phyloP scores from a whole-genome alignment of 2,888 invertebrate genomes.

The Cephus sareptanus region DNA sequence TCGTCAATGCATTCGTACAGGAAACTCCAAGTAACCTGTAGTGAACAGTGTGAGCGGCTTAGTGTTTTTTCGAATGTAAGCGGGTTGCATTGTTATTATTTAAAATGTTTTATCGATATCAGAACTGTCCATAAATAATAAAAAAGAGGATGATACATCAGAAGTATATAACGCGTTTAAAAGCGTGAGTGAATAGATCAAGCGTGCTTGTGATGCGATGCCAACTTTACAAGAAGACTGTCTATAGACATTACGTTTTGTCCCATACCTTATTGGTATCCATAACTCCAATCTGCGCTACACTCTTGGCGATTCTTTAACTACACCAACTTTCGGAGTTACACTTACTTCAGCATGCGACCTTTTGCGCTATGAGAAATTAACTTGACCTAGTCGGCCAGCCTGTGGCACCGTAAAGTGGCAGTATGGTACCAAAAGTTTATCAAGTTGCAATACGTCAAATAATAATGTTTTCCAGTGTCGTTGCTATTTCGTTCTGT shows the following conservation, averaged over 20 bases:
- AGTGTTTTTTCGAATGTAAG: slow-evolving; percentile 27
- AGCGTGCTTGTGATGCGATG: not conserved
- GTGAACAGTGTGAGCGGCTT: slow-evolving; percentile 24
- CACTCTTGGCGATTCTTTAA: not conserved
- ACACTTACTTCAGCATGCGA: too few relatives aligned
- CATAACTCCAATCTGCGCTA: not conserved
- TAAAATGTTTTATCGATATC: slow-evolving; percentile 39
- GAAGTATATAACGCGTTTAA: slow-evolving; percentile 20
- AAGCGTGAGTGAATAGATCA: slow-evolving; percentile 32
- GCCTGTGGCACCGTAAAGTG: too few relatives aligned
- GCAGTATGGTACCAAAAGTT: too few relatives aligned
- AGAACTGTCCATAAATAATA: slow-evolving; percentile 36
- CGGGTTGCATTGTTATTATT: slow-evolving; percentile 40
- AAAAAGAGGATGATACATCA: slow-evolving; percentile 18
- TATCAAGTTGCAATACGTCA: too few relatives aligned
- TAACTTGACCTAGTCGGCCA: too few relatives aligned
- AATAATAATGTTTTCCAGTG: too few relatives aligned
- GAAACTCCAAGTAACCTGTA: slow-evolving; percentile 37
- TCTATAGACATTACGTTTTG: not conserved
- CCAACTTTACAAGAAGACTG: not conserved
- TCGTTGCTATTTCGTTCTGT: too few relatives aligned
- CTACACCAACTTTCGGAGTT: too few relatives aligned
- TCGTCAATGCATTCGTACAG: too few relatives aligned
- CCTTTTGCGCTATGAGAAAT: too few relatives aligned
- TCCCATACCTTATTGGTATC: not conserved